A percentile compares a stretch with the other conserved stretches of the same genome.
Evolutionary conservation across 2,888 invertebrate species (phyloP).

Genomic region (Cephus nigrinus): DNA sequence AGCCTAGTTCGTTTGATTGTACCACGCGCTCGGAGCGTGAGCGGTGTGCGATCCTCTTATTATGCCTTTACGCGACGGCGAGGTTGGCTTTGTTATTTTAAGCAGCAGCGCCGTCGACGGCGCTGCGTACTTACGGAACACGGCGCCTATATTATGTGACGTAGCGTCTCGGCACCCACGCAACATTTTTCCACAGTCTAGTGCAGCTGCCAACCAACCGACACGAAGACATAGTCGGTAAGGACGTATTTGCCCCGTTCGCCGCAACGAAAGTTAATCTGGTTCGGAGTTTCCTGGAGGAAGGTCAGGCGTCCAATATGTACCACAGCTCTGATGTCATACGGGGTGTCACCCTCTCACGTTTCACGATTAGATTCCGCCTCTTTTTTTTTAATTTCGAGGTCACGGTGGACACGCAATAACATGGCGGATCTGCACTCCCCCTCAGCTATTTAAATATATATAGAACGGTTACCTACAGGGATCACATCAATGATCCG

Average conservation of each 20-base stretch:
- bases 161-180: conserved; percentile 48
- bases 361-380: neutral
- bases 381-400: neutral
- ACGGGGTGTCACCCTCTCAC: neutral
- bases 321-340: neutral
- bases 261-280: neutral
- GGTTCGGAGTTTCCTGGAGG: neutral
- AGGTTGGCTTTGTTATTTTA: conserved; percentile 2
- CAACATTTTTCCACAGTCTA: conserved; percentile 14
- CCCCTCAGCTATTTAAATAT: neutral
- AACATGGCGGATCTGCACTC: neutral
- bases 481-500: neutral
- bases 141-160: conserved; percentile 44
- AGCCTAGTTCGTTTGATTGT: neutral
- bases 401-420: neutral
- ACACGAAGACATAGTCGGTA: neutral
- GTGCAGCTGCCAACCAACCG: neutral
- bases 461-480: neutral
- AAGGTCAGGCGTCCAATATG: neutral
- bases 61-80: neutral
- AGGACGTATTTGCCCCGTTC: neutral
- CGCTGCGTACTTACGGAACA: conserved; percentile 11
- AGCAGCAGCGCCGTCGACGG: neutral
- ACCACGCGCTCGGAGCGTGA: neutral
- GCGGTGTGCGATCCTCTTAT: neutral